A percentile compares a stretch with the other conserved stretches of the same genome.
These are phyloP conservation scores for Megaceryle alcyon DNA, from an alignment of 2,797 vertebrate genomes.

Conservation along the genomic window DNA sequence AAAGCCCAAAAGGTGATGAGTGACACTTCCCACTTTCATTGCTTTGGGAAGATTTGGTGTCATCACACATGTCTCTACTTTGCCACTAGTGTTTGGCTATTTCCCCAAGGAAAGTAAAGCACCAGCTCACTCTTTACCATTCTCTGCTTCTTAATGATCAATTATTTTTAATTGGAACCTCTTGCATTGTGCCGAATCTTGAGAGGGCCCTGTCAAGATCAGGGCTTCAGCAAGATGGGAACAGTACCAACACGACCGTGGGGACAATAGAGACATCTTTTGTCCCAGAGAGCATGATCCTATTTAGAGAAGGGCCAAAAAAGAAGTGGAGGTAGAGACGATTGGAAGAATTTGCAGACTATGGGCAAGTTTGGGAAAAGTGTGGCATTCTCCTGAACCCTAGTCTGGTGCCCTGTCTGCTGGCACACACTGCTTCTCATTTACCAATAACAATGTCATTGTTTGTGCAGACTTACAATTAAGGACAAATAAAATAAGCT, in stretches of 20 bases:
- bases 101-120: neutral
- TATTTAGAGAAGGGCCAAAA: slow-evolving; percentile 15
- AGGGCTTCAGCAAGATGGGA: slow-evolving; percentile 29
- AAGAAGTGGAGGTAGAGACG: neutral
- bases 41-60: slow-evolving; percentile 28
- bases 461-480: neutral
- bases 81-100: slow-evolving; percentile 19
- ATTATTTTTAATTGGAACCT: slow-evolving; percentile 70
- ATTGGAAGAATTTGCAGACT: slow-evolving; percentile 34
- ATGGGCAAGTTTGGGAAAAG: neutral
- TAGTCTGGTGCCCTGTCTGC: neutral
- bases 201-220: neutral
- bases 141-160: slow-evolving; percentile 61
- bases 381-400: neutral
- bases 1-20: slow-evolving; percentile 58
- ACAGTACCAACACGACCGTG: neutral
- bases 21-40: slow-evolving; percentile 62
- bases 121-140: slow-evolving; percentile 2
- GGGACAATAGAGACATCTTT: neutral
- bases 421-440: neutral
- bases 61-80: slow-evolving; percentile 39
- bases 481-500: neutral
- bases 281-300: neutral
- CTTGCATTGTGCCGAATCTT: slow-evolving; percentile 46
- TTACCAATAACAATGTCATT: slow-evolving; percentile 1